phyloP scores from a whole-genome alignment of 2,113 vertebrate genomes.

The Elaphurus davidianus region DNA sequence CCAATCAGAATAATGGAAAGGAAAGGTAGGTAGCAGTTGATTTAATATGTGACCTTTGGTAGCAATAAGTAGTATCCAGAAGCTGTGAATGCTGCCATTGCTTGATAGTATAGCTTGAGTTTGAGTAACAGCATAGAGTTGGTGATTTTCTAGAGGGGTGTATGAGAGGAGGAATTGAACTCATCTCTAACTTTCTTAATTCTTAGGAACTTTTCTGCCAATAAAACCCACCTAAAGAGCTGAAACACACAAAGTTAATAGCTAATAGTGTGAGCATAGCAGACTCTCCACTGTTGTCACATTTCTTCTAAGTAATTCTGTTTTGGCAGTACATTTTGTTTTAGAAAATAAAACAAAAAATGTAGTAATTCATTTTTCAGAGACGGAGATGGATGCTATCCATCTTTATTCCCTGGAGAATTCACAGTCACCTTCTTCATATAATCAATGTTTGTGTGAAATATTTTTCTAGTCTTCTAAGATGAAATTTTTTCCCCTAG shows the following conservation, averaged over 20 bases:
- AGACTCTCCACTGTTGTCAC: neutral
- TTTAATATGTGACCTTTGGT: neutral
- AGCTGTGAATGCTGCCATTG: neutral
- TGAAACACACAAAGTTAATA: neutral
- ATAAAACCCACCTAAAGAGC: neutral
- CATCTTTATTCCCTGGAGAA: neutral
- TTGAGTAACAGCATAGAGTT: neutral
- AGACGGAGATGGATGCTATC: neutral
- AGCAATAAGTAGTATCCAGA: neutral
- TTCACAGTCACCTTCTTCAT: neutral
- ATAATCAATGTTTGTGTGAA: neutral
- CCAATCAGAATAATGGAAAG: neutral
- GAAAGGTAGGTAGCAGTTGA: neutral
- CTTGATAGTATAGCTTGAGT: neutral
- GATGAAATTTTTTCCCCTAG: neutral
- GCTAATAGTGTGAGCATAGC: neutral
- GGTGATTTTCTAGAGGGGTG: neutral
- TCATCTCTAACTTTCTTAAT: neutral
- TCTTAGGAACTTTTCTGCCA: neutral
- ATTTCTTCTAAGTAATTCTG: neutral
- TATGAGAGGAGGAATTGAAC: neutral
- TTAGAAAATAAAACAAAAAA: neutral
- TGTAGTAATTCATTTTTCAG: neutral
- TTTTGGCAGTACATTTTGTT: constrained; percentile 42
- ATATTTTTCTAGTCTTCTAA: neutral